Evolutionary conservation across 2,888 invertebrate genomes (phyloP), one percentile per base, ranked within the genome.

Genomic region (Drosophila emarginata): DNA sequence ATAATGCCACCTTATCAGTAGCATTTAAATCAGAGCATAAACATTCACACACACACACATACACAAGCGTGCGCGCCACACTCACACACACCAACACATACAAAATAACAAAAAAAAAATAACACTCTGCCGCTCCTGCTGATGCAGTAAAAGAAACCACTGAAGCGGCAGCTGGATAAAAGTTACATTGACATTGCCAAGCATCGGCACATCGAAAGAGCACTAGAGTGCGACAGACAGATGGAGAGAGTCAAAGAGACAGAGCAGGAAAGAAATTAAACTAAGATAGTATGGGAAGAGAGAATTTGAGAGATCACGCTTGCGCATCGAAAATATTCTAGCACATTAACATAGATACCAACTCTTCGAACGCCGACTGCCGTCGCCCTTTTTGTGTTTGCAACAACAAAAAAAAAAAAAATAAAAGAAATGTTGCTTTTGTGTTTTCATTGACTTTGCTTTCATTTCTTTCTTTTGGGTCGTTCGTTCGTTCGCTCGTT

Each of bases 1-100:
- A 77, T 87, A 87, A 75, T 82, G 85, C 82, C 79, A 72, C 79
- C 83, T 85, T 85, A 85, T 85, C 85, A 85, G 85, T 79, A 74
- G 77, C 80, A 81, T 87, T 87, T 88, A 87, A 88, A 88, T 87
- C 81, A 86, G 77, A 77, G 82, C 74, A 71, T 71, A 65, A 71
- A 71, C 67, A 72, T 40, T 39, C 62, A 28, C 62, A 65, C 56
- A 58, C 50, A 52, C 53, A 52, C 52, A 52, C 64, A n/a, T n/a
- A 37, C 53, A 28, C 68, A 63, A 32, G 32, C 32, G 32, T 32
- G 32, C 14, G 39, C 39, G 14, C 14, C 32, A 50, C 58, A 53
- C 32, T 50, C 56, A 39, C 37, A 45, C 40, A 18, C 32, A 40
- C 39, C 23, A 23, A 58, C 45, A 59, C 59, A 52, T 32, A 40